Percentiles rank a stretch among this genome's conserved stretches.
phyloP scores from a whole-genome alignment of 2,113 vertebrate species.

The Litocranius walleri region DNA sequence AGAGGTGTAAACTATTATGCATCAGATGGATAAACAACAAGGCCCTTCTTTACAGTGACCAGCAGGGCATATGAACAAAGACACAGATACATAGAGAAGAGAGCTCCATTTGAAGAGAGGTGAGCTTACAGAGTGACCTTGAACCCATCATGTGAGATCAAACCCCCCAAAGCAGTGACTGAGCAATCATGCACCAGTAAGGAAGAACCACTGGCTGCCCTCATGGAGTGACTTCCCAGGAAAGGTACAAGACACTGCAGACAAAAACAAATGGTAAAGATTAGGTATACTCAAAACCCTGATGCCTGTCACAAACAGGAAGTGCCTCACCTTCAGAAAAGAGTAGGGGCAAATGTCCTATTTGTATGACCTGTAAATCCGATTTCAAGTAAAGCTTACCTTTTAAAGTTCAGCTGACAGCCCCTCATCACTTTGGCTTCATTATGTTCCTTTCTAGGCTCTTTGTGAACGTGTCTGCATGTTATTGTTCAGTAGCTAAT shows the following conservation, averaged over 20 bases:
- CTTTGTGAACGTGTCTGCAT: not conserved
- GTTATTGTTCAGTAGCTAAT: not conserved
- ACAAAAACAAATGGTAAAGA: not conserved
- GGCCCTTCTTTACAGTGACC: not conserved
- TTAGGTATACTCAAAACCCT: not conserved
- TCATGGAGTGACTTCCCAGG: not conserved
- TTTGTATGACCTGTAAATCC: not conserved
- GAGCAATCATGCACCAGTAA: not conserved
- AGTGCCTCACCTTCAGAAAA: not conserved
- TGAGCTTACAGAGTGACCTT: rapidly evolving
- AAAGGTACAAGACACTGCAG: not conserved
- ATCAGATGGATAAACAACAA: not conserved
- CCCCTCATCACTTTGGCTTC: rapidly evolving
- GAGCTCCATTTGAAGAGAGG: not conserved
- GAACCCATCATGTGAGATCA: not conserved
- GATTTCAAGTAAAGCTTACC: not conserved
- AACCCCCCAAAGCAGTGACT: not conserved
- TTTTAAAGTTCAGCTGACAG: not conserved
- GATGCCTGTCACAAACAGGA: not conserved
- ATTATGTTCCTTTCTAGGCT: not conserved
- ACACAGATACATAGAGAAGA: not conserved
- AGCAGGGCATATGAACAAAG: not conserved
- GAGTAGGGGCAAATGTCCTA: not conserved
- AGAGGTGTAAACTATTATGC: not conserved
- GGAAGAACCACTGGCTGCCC: not conserved